These are phyloP conservation scores for Plagodis pulveraria DNA, from an alignment of 2,888 invertebrate species.

Conservation along the genomic window DNA sequence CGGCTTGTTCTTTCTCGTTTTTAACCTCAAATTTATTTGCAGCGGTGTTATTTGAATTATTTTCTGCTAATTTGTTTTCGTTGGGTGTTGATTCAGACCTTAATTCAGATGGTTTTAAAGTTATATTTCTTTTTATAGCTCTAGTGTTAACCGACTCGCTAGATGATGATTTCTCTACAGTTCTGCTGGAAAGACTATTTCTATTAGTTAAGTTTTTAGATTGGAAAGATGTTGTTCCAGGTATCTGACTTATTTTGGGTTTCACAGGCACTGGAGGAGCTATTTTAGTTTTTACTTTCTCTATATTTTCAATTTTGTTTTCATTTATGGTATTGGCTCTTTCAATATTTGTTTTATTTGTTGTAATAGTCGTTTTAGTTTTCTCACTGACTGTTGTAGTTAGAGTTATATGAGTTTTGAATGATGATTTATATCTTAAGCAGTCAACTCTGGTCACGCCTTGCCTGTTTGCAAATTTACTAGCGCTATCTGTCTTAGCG, in stretches of 20 bases:
- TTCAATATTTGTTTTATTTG: conserved; percentile 23
- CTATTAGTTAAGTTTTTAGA: conserved; percentile 47
- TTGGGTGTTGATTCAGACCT: conserved; percentile 59
- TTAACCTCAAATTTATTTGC: conserved; percentile 34
- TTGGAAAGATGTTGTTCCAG: conserved; percentile 44
- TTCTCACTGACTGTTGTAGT: conserved; percentile 55
- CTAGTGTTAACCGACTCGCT: conserved; percentile 60
- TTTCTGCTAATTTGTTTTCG: conserved; percentile 43
- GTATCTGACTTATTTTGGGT: conserved; percentile 75
- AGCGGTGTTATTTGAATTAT: conserved; percentile 32
- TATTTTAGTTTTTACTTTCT: conserved; percentile 71
- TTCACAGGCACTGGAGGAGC: conserved; percentile 89
- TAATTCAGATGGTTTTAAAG: conserved; percentile 50
- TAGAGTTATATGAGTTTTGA: conserved; percentile 58
- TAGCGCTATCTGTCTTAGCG: conserved; percentile 47
- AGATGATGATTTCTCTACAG: conserved; percentile 57
- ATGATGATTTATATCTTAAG: conserved; percentile 61
- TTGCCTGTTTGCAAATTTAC: conserved; percentile 53
- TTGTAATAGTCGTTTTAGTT: conserved; percentile 45
- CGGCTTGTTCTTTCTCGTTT: conserved; percentile 39
- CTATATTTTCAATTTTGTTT: conserved; percentile 51
- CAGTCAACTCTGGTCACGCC: conserved; percentile 61
- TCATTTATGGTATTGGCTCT: conserved; percentile 34
- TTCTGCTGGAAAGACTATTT: conserved; percentile 43
- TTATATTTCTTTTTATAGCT: conserved; percentile 63